These are phyloP conservation scores for Daktulosphaira vitifoliae DNA, from an alignment of 1,140 invertebrate species.

Conservation along the genomic window DNA sequence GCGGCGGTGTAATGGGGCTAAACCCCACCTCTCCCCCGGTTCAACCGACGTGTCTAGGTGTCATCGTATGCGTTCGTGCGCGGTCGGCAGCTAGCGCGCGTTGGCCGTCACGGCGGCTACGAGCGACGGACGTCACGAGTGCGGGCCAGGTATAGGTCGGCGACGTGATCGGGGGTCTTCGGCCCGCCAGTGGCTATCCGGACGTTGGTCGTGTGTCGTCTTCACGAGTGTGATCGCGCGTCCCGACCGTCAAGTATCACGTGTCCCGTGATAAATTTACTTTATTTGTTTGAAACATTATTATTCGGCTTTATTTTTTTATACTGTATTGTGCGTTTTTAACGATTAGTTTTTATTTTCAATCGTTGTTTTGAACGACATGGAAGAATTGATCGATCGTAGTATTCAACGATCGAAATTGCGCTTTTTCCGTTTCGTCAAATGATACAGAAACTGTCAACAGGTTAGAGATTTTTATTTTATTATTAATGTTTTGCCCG, in stretches of 20 bases:
- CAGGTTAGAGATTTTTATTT: no score
- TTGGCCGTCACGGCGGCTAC: neutral
- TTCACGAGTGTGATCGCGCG: conserved; percentile 2
- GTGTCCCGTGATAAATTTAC: conserved; percentile 23
- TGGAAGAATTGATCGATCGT: no score
- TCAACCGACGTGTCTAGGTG: neutral
- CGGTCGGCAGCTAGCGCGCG: conserved; percentile 13
- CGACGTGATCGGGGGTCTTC: conserved; percentile 13
- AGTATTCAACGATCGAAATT: no score
- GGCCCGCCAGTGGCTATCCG: conserved; percentile 29
- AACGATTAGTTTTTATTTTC: no score
- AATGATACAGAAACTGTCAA: no score
- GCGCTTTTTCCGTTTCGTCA: no score
- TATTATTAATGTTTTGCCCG: no score
- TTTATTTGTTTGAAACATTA: no score
- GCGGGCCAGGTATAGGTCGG: conserved; percentile 26
- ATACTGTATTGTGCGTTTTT: no score
- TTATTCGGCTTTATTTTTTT: no score
- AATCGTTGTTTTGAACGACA: no score
- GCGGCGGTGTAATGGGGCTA: neutral
- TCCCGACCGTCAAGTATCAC: conserved; percentile 16
- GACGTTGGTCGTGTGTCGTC: conserved; percentile 32
- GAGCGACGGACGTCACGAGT: conserved; percentile 30
- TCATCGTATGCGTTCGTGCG: conserved; percentile 20
- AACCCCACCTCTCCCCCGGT: no score